phyloP scores from a whole-genome alignment of 2,113 vertebrate species.

The Typhlomys cinereus region DNA sequence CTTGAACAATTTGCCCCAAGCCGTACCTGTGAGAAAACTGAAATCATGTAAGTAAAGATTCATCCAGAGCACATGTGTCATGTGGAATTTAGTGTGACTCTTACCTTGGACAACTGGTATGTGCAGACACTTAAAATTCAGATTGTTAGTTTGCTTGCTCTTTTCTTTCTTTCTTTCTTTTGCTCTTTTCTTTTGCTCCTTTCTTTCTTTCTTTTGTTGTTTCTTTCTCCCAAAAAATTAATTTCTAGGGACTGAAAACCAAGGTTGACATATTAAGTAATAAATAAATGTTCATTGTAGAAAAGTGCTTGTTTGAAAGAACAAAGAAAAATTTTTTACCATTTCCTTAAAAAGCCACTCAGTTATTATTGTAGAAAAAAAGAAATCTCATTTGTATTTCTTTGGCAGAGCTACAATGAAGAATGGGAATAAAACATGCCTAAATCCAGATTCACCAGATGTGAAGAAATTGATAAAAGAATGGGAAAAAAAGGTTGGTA shows the following conservation, averaged over 20 bases:
- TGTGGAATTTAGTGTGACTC: background rate
- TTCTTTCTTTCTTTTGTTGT: too few species aligned
- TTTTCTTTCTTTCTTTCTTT: conserved; percentile 40
- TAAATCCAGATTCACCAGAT: conserved; percentile 59
- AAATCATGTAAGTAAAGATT: conserved; percentile 78
- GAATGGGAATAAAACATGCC: conserved; percentile 56
- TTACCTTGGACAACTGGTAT: background rate
- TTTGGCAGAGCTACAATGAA: conserved; percentile 66
- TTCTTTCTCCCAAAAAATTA: background rate
- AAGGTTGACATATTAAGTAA: conserved; percentile 42
- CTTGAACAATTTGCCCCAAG: conserved; percentile 60
- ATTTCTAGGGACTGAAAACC: background rate
- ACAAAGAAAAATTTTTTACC: conserved; percentile 16
- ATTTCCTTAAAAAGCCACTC: background rate
- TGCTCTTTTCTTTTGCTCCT: background rate
- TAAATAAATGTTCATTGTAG: conserved; percentile 7
- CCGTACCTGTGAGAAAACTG: conserved; percentile 58
- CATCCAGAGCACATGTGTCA: background rate
- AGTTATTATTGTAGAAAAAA: background rate
- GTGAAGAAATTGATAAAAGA: conserved; percentile 54
- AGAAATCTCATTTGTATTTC: conserved; percentile 9
- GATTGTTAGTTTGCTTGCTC: background rate
- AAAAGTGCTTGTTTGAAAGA: conserved; percentile 43
- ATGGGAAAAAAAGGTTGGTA: conserved; percentile 72
- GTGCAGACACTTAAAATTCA: conserved; percentile 3